Base-by-base conservation (phyloP, 30 jellyfish, hydroid and myxozoan genomes). In the Pseudorhiza aurosa region DNA sequence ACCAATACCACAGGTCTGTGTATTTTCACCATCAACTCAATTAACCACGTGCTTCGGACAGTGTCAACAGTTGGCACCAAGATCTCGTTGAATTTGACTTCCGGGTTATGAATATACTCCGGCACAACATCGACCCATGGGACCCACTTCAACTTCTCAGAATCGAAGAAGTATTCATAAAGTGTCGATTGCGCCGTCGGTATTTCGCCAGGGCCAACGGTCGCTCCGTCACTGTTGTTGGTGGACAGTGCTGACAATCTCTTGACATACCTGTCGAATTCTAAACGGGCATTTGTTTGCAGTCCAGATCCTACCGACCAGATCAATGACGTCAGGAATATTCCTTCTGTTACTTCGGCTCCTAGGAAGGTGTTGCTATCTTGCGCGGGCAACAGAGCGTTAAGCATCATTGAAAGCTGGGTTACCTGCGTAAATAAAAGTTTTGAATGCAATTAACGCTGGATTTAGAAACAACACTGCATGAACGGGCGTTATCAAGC, bases 1-100 rank as follows among this genome's bases (percentile, higher is more conserved):
- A 94, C 99, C 76, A 94, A 70, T 14, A 88, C 99, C 26, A 94
- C 99, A 0, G 99, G 97, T 46, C 99, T 73, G 45, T 87, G 91
- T 46, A 94, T 82, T 21, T 88, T 72, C 17, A 94, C 99, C 96
- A 85, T 94, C 43, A 94, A 74, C 22, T 88, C 90, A 27, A 94
- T 92, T 57, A 94, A 77, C 99, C 99, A 94, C 29, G 79, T 85
- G 73, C 99, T 88, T 50, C 99, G 59, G 19, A 87, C 97, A 1
- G 99, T 87, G 55, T 94, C 99, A 22, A 94, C 86, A 12, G 99
- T 94, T 55, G 99, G 99, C 74, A 94, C 99, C 70, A 94, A 87
- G 50, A 94, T 87, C 56, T 87, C 96, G 51, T 94, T 88, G 81
- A 75, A 94, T 43, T 78, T 93, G 29, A 87, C 75, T 7, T 82